phyloP scores from a whole-genome alignment of 2,797 vertebrate genomes.

The Poecile montanus region DNA sequence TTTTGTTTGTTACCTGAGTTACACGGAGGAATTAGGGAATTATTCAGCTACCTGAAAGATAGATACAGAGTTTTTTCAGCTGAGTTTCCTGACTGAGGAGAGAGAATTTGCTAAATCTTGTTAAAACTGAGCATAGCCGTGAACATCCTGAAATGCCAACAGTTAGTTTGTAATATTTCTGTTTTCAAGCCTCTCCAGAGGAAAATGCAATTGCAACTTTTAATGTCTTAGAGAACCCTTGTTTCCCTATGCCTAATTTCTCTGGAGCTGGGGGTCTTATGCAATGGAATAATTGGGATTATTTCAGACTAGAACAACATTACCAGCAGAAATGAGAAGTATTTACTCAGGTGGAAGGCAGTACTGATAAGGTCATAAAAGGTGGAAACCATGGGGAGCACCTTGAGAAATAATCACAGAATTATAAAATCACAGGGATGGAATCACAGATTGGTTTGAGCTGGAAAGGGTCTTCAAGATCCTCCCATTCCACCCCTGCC shows the following conservation, averaged over 20 bases:
- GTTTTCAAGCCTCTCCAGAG: background rate
- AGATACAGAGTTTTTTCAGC: background rate
- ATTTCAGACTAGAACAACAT: background rate
- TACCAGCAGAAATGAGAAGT: background rate
- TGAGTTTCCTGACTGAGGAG: background rate
- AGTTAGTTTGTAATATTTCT: background rate
- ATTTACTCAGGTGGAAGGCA: background rate
- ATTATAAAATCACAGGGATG: background rate
- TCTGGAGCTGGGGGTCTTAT: background rate
- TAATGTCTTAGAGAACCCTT: background rate
- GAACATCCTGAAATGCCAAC: background rate
- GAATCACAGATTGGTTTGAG: background rate
- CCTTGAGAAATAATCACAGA: background rate
- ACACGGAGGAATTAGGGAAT: conserved; percentile 19
- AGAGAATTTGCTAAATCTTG: background rate
- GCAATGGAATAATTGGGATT: background rate
- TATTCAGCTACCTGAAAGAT: background rate
- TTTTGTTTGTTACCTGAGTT: conserved; percentile 44
- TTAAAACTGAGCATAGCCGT: background rate
- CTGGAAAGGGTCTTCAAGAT: background rate
- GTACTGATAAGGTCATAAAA: background rate
- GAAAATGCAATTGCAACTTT: background rate
- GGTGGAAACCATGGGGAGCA: background rate
- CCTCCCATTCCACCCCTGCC: background rate
- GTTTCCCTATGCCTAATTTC: background rate